Evolutionary conservation across 2,888 invertebrate species (phyloP).

Genomic region (Aethes cnicana): DNA sequence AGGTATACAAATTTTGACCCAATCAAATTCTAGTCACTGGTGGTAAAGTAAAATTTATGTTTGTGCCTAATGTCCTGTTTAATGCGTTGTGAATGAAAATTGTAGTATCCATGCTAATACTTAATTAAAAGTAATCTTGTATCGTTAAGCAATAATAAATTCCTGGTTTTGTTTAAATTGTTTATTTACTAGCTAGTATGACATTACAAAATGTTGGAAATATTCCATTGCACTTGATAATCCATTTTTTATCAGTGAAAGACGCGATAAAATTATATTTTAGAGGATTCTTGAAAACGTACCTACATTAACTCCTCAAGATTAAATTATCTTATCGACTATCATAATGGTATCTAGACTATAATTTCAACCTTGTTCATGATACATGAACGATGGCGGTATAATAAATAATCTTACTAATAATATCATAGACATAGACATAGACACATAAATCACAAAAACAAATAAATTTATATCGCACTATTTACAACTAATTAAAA

Average conservation of each 20-base stretch:
- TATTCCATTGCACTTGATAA: constrained; percentile 16
- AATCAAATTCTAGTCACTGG: too few relatives aligned
- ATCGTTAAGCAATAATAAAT: constrained; percentile 19
- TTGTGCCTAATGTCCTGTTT: too few relatives aligned
- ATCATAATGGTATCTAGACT: background rate
- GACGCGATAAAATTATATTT: constrained; percentile 4
- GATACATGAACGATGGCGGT: constrained; percentile 35
- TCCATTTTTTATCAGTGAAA: constrained; percentile 4
- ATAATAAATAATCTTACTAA: constrained; percentile 33
- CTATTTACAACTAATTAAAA: too few relatives aligned
- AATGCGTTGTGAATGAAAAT: background rate
- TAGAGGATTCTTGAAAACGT: background rate
- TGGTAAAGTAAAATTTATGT: too few relatives aligned
- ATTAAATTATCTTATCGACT: constrained; percentile 17
- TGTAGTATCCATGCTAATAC: too few relatives aligned
- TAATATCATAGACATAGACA: too few relatives aligned
- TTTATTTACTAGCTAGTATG: background rate
- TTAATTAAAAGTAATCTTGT: too few relatives aligned
- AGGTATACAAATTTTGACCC: too few relatives aligned
- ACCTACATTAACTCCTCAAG: background rate
- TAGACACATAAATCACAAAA: too few relatives aligned
- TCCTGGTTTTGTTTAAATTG: constrained; percentile 6
- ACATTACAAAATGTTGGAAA: background rate
- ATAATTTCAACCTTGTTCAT: constrained; percentile 31
- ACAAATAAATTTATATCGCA: background rate